Percentiles rank a stretch among this genome's conserved stretches.
Conservation (phyloP, 1,140 invertebrate genomes). For the Bactericera cockerelli region DNA sequence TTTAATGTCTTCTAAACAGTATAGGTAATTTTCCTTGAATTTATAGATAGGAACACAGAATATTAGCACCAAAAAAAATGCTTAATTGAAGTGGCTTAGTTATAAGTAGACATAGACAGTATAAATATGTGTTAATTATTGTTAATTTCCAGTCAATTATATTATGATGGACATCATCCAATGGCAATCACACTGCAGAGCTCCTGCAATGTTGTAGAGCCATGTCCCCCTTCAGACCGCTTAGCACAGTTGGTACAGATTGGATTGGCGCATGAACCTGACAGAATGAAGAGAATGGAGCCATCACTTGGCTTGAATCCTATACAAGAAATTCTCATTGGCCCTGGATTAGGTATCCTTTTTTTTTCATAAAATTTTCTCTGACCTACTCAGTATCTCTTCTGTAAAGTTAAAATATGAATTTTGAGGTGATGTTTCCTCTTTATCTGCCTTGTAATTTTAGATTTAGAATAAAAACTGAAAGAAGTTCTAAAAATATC, state of each 20-base stretch:
- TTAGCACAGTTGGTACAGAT: conserved; percentile 69
- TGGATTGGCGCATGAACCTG: conserved; percentile 76
- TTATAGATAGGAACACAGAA: neutral
- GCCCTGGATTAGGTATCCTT: conserved; percentile 68
- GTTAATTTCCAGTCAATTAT: conserved; percentile 56
- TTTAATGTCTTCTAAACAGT: neutral
- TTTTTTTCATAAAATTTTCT: too few relatives aligned
- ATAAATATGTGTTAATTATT: too few relatives aligned
- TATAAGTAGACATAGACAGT: too few relatives aligned
- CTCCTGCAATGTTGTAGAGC: conserved; percentile 68
- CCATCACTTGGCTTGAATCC: conserved; percentile 33
- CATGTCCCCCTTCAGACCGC: conserved; percentile 88
- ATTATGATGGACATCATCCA: conserved; percentile 84
- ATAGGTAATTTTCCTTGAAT: conserved; percentile 1
- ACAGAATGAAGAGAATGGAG: conserved; percentile 33
- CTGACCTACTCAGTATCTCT: neutral
- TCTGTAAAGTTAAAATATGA: neutral
- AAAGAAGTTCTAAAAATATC: too few relatives aligned
- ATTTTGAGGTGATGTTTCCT: conserved; percentile 7
- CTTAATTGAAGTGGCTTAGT: neutral
- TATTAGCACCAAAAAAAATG: neutral
- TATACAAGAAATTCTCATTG: conserved; percentile 50
- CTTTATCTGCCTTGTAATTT: too few relatives aligned
- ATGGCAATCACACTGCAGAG: conserved; percentile 69
- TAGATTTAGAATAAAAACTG: too few relatives aligned